Conservation (phyloP, 2,888 invertebrate species). For the Lasioglossum vierecki region DNA sequence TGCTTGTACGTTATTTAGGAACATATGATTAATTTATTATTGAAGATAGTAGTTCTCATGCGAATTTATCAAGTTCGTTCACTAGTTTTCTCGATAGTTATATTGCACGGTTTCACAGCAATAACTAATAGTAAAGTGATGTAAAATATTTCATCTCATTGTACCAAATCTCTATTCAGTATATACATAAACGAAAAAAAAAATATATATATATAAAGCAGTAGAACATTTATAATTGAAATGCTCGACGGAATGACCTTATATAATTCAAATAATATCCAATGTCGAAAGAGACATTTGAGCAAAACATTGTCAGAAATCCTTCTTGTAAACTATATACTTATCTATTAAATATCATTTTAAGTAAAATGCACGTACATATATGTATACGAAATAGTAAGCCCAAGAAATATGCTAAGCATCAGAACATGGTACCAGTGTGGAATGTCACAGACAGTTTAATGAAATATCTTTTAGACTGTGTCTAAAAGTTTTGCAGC, state of each 20-base stretch:
- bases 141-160: constrained; percentile 23
- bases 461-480: constrained; percentile 42
- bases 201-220: constrained; percentile 20
- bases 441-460: constrained; percentile 68
- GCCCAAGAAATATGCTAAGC: constrained; percentile 56
- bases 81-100: constrained; percentile 1
- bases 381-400: constrained; percentile 69
- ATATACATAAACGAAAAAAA: constrained; percentile 26
- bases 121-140: constrained; percentile 21
- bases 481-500: constrained; percentile 72
- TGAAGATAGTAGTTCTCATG: background rate
- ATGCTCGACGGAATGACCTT: constrained; percentile 17
- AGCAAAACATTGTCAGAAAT: constrained; percentile 44
- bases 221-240: constrained; percentile 25
- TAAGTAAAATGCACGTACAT: constrained; percentile 67
- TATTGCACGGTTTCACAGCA: constrained; percentile 7
- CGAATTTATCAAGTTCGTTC: background rate
- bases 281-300: constrained; percentile 34
- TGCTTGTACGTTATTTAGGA: constrained; percentile 15
- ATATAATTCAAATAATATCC: constrained; percentile 27
- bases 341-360: constrained; percentile 58
- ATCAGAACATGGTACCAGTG: constrained; percentile 49
- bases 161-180: constrained; percentile 21
- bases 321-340: constrained; percentile 26
- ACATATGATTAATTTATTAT: constrained; percentile 1